Conservation (phyloP, 64 coral and sea anemone genomes). For the Montipora sp. region DNA sequence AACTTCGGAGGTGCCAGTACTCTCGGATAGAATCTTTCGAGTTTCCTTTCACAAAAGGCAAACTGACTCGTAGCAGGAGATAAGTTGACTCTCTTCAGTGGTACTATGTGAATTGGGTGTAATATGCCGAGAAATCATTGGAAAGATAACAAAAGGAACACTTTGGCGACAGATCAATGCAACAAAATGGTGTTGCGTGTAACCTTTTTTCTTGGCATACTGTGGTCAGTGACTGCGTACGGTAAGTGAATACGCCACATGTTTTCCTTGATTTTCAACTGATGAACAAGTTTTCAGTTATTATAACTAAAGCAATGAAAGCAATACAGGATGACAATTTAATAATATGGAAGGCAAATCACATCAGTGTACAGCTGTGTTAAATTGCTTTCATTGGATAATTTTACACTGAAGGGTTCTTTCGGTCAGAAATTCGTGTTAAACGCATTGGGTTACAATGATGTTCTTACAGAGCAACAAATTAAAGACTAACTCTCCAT, state of each 20-base stretch:
- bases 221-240: background rate
- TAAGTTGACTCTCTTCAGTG: background rate
- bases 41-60: background rate
- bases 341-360: too few relatives aligned
- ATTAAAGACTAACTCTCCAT: background rate
- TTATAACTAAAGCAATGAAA: background rate
- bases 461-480: background rate
- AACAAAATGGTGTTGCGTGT: background rate
- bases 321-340: too few relatives aligned
- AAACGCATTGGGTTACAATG: too few relatives aligned
- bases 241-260: constrained; percentile 14
- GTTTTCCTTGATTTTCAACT: background rate
- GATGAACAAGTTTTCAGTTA: background rate
- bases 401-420: background rate
- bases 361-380: background rate
- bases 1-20: background rate
- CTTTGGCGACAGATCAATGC: background rate
- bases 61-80: background rate
- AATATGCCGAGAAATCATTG: background rate
- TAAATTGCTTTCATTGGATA: background rate
- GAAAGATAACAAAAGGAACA: background rate
- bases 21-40: background rate
- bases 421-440: background rate
- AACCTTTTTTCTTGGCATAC: background rate
- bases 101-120: background rate